A percentile compares a stretch with the other conserved stretches of the same genome.
These are phyloP conservation scores for Nixonia krombeini DNA, from an alignment of 1,140 invertebrate genomes.

Conservation along the genomic window DNA sequence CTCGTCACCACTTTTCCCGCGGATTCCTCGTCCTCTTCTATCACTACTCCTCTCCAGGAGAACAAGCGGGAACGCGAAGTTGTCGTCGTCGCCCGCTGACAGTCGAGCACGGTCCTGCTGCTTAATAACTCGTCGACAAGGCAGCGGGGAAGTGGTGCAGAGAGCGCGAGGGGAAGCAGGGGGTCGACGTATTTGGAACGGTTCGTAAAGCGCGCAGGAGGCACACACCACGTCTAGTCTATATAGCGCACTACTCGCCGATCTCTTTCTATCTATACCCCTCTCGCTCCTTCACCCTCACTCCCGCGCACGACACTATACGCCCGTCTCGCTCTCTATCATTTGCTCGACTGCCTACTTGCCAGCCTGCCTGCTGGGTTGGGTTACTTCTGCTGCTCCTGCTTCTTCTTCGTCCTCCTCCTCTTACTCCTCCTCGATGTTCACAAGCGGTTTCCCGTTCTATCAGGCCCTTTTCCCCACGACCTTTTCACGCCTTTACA, in stretches of 20 bases:
- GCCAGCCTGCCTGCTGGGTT: no score
- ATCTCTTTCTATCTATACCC: constrained; percentile 15
- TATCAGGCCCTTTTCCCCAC: neutral
- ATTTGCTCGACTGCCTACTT: no score
- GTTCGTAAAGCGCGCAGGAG: constrained; percentile 46
- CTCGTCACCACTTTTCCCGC: constrained; percentile 2
- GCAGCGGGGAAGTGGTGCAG: constrained; percentile 32
- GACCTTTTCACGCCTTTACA: constrained; percentile 4
- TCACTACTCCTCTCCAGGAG: no score
- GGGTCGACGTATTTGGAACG: constrained; percentile 55
- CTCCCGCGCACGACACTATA: constrained; percentile 12
- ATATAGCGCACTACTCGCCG: constrained; percentile 26
- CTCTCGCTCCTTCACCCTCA: constrained; percentile 20
- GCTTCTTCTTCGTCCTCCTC: neutral
- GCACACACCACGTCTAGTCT: constrained; percentile 30
- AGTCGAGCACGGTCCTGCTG: constrained; percentile 30
- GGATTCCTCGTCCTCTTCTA: no score
- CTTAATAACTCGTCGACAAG: constrained; percentile 46
- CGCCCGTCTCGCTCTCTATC: constrained; percentile 16
- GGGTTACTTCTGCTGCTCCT: constrained; percentile 4
- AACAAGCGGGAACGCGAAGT: neutral
- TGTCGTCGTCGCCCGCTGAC: neutral
- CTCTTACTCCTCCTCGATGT: no score
- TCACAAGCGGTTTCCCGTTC: no score
- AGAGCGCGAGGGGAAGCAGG: constrained; percentile 27